Evolutionary conservation across 2,888 invertebrate species (phyloP).

Genomic region (Pseudanteris insignis): DNA sequence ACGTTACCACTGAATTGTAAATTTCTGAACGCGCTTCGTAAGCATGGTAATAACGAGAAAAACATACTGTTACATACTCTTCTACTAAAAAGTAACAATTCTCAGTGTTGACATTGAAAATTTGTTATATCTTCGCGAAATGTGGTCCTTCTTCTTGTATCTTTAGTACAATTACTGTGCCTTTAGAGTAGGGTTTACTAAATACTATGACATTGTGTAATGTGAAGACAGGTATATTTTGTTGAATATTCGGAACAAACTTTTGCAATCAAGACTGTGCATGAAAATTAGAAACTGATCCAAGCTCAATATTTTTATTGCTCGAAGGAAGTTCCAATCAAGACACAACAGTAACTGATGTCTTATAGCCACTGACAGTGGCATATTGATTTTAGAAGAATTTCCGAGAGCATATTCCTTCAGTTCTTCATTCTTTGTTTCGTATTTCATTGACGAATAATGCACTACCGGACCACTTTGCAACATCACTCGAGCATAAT

Average conservation of each 20-base stretch:
- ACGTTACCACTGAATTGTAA: neutral
- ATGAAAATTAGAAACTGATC: constrained; percentile 7
- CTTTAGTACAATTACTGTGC: constrained; percentile 22
- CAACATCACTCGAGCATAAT: constrained; percentile 14
- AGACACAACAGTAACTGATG: constrained; percentile 30
- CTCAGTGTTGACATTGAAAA: constrained; percentile 23
- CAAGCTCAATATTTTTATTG: constrained; percentile 6
- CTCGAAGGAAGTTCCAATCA: constrained; percentile 5
- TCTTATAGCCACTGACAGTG: constrained; percentile 20
- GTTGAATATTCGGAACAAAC: constrained; percentile 6
- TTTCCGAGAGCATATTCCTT: constrained; percentile 26
- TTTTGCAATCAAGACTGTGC: constrained; percentile 3
- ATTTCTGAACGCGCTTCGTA: constrained; percentile 7
- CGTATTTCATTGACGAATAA: constrained; percentile 31
- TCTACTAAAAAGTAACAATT: constrained; percentile 16
- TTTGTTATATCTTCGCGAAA: constrained; percentile 31
- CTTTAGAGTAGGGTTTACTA: constrained; percentile 19
- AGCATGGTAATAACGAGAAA: constrained; percentile 20
- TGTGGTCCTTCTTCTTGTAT: constrained; percentile 28
- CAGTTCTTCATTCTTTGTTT: constrained; percentile 23
- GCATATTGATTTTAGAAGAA: constrained; percentile 20
- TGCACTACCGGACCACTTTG: constrained; percentile 20
- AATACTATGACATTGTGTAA: constrained; percentile 27
- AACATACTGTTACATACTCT: constrained; percentile 12
- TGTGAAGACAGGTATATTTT: constrained; percentile 7